Base-by-base conservation (phyloP, 2,113 vertebrate species). In the Suricata suricatta region DNA sequence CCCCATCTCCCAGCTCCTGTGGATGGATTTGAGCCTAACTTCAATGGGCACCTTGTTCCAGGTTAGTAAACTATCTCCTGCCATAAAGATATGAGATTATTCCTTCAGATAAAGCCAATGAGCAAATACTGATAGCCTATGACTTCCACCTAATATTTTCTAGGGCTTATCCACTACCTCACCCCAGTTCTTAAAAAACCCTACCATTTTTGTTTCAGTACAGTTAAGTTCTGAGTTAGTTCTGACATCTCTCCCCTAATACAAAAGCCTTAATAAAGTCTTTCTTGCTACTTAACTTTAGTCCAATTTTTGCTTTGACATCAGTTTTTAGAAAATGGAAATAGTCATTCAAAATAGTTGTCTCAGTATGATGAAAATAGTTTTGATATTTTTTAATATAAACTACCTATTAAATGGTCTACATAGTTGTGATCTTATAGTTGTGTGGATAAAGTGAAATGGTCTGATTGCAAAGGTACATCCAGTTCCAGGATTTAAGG, bases 401-500 rank as follows among this genome's bases (percentile, higher is more conserved):
- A 97, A 98, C 82, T 54, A 96, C 66, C 44, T 15, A 0, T 9
- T 72, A 35, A 96, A 90, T 71, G 64, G 17, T 93, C 95, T 93
- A 86, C 88, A 76, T 81, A 94, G 76, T 44, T 77, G 50, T 90
- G 64, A 87, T 89, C 35, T 87, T 83, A 92, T 50, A 80, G 13
- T 80, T 88, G 68, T 74, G 29, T 44, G 52, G 27, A 35, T 11
- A 72, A 80, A 80, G 47, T 63, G 21, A 87, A 92, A 88, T 60
- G 66, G 63, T 50, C 93, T 82, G 93, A 90, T 82, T 84, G 41
- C 90, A 96, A 92, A 96, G 66, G 74, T 84, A 93, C 84, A 91
- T 85, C 33, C 19, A 80, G 2, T 96, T 96, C 74, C 29, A 93
- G 93, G 35, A 76, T 76, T 91, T 52, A 85, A 96, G 33, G 71